These are phyloP conservation scores for Mus minutoides DNA, from an alignment of 2,797 vertebrate genomes.

Conservation along the genomic window DNA sequence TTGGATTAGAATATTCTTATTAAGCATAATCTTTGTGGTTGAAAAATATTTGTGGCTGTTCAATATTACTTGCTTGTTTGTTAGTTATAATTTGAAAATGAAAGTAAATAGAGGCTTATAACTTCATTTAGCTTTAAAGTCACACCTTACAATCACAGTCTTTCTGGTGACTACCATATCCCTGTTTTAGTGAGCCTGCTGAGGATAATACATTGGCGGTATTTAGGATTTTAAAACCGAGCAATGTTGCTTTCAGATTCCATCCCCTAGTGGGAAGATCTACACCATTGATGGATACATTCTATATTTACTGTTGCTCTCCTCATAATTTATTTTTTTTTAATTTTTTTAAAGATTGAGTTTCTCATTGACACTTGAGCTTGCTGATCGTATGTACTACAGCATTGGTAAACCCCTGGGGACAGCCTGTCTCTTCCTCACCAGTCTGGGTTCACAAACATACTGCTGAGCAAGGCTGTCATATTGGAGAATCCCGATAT, in stretches of 20 bases:
- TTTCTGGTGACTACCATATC: not conserved
- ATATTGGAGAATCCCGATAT: not conserved
- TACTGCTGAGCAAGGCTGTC: no score
- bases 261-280: not conserved
- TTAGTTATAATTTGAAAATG: not conserved
- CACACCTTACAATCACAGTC: not conserved
- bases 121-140: not conserved
- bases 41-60: not conserved
- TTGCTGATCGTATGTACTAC: no score
- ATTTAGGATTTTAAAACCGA: not conserved
- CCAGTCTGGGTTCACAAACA: not conserved
- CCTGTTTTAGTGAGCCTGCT: not conserved
- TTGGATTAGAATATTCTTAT: slow-evolving; percentile 40
- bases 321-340: not conserved
- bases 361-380: not conserved
- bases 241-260: not conserved
- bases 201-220: not conserved
- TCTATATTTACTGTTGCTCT: not conserved
- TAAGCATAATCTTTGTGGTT: not conserved
- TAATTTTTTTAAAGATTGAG: not conserved
- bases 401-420: no score
- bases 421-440: not conserved
- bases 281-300: not conserved
- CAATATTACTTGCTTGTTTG: not conserved
- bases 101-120: not conserved